Conservation (phyloP, 2,113 vertebrate genomes). For the Menura novaehollandiae region DNA sequence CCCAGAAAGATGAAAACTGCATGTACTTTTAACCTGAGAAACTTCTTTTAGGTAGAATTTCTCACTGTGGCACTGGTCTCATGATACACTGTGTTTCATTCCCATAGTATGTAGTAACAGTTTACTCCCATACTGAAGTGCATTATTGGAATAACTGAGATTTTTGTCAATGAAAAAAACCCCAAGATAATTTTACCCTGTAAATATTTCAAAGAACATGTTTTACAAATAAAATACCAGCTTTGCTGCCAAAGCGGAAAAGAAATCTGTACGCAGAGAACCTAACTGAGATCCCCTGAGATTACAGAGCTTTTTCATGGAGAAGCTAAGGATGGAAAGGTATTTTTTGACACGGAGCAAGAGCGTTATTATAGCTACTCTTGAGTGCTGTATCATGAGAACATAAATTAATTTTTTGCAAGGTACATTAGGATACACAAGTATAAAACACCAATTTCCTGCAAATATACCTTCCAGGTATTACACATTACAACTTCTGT, state of each 20-base stretch:
- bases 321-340: neutral
- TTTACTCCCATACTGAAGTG: neutral
- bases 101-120: neutral
- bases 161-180: neutral
- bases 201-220: neutral
- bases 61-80: neutral
- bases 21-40: neutral
- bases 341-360: neutral
- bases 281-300: neutral
- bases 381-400: neutral
- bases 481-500: neutral
- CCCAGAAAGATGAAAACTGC: neutral
- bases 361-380: neutral
- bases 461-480: neutral
- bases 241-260: neutral
- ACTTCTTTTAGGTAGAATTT: neutral
- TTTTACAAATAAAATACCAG: neutral
- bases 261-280: neutral
- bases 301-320: neutral
- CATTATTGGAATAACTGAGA: slow-evolving; percentile 20
- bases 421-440: neutral
- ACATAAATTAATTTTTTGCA: neutral
- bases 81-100: neutral
- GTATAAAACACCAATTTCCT: neutral
- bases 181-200: neutral